Evolutionary conservation across 2,113 vertebrate species (phyloP), one percentile per base, ranked within the genome.

Genomic region (Baryphthengus martii): DNA sequence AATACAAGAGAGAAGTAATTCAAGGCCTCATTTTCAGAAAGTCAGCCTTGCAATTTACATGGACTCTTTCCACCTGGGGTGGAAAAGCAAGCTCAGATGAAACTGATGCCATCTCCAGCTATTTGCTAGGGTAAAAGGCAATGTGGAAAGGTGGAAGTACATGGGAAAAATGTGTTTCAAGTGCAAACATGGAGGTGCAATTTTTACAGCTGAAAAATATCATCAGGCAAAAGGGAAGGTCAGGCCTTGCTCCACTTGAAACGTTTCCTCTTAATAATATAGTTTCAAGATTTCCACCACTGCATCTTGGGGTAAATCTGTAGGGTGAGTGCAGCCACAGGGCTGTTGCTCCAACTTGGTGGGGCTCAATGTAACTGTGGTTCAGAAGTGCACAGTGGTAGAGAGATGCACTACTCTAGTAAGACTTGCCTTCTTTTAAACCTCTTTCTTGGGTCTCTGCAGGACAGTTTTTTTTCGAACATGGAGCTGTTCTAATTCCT

Each of bases 1-100:
- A 92, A 90, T 84, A 56, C 16, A 56, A 72, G 83, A 77, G 35
- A 75, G 59, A 56, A 81, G 61, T 71, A 78, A 84, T 94, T 94
- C 73, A 88, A 85, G 59, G 67, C 88, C 63, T 93, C 33, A 9
- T 93, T 86, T 93, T 88, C 68, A 78, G 88, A 83, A 91, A 61
- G 75, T 77, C 72, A 93, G n/a, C 24, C 56, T 90, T 59, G 55
- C 39, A 47, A 65, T 86, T 96, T 81, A 17, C 39, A 72, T 0
- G 0, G 40, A 33, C 16, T 58, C 24, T 73, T 96, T 74, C 81
- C 35, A 94, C 55, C 11, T 84, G 75, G 63, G 52, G 63, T 71
- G 3, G 3, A 93, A 91, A 80, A 71, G 23, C 59, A 90, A 85
- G 52, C 56, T 81, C 35, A 15, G 6, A 29, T 56, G 80, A 87